Evolutionary conservation across 2,797 vertebrate species (phyloP).

Genomic region (Synaphobranchus kaupii): DNA sequence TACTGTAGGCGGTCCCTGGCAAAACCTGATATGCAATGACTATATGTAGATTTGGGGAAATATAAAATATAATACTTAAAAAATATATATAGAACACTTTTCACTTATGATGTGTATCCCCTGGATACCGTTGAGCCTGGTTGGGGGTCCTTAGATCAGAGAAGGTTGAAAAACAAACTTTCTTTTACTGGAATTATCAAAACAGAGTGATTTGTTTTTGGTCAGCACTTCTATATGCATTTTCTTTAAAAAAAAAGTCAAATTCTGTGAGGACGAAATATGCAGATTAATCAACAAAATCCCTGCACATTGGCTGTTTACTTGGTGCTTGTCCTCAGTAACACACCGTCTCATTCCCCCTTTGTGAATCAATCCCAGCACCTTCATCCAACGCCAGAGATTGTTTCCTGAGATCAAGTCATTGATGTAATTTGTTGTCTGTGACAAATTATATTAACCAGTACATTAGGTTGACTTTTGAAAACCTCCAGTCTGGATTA

Average conservation of each 20-base stretch:
- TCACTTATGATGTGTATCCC: no score
- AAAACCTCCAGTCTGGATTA: background rate
- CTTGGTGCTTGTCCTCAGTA: background rate
- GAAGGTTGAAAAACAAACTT: no score
- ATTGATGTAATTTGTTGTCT: background rate
- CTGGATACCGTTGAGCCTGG: no score
- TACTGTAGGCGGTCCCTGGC: no score
- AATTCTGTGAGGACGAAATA: background rate
- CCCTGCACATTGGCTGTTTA: background rate
- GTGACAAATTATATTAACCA: background rate
- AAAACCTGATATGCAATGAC: no score
- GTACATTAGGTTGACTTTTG: background rate
- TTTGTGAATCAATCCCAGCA: background rate
- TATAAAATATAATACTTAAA: no score
- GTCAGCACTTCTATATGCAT: background rate
- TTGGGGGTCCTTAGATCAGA: no score
- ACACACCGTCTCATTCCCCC: background rate
- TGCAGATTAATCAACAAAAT: background rate
- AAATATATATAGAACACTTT: no score
- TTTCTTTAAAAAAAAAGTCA: background rate
- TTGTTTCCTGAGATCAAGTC: background rate
- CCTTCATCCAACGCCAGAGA: background rate
- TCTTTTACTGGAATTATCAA: background rate
- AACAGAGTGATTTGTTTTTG: background rate
- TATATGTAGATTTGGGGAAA: no score